Conservation (phyloP, 2,888 invertebrate genomes). For the Coleophora deauratella region DNA sequence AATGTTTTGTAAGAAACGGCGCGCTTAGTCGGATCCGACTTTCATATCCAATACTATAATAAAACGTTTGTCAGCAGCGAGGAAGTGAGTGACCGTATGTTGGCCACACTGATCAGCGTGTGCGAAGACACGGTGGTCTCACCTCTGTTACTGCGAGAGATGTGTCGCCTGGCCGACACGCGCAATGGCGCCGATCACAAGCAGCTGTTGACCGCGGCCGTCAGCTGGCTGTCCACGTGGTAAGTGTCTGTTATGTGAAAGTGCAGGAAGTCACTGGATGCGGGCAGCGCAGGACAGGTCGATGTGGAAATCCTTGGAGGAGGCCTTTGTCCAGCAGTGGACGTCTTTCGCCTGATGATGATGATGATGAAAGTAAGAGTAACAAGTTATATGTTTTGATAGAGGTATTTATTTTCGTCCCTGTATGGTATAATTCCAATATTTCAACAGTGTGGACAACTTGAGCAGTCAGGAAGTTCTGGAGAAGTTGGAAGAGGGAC, state of each 20-base stretch:
- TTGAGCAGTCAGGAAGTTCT: conserved; percentile 53
- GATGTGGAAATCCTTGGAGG: no score
- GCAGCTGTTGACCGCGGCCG: conserved; percentile 84
- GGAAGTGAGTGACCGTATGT: conserved; percentile 54
- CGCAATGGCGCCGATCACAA: conserved; percentile 87
- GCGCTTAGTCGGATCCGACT: no score
- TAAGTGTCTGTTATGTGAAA: background rate
- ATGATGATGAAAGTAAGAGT: no score
- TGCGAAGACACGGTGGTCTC: conserved; percentile 57
- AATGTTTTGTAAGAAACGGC: no score
- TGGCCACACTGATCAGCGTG: conserved; percentile 52
- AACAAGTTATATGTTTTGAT: no score
- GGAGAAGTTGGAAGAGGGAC: conserved; percentile 61
- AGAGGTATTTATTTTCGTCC: no score
- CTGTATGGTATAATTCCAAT: no score
- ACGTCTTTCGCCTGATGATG: no score
- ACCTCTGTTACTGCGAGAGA: conserved; percentile 55
- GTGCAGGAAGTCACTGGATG: no score
- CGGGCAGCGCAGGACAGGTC: no score
- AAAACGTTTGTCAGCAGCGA: conserved; percentile 26
- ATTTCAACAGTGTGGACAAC: conserved; percentile 44
- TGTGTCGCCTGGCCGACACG: conserved; percentile 83
- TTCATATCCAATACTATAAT: no score
- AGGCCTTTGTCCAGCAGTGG: no score
- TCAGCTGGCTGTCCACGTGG: conserved; percentile 78